A percentile compares a stretch with the other conserved stretches of the same genome.
Evolutionary conservation across 2,797 vertebrate genomes (phyloP).

Genomic region (Rhynchonycteris naso): DNA sequence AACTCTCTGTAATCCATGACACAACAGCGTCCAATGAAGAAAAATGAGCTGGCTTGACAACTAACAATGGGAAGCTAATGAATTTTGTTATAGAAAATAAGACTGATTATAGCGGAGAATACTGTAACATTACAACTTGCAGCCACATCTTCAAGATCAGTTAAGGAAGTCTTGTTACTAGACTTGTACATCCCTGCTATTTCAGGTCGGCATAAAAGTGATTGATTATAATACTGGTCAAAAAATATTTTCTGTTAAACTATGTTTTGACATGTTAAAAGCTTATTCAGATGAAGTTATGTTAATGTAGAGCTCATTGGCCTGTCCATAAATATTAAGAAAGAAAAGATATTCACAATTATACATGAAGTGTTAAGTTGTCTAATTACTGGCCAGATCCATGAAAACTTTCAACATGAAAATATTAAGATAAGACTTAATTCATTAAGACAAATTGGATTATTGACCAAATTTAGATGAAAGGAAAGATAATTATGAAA

Average conservation of each 20-base stretch:
- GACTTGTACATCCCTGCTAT: not conserved
- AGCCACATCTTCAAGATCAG: not conserved
- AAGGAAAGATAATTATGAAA: constrained; percentile 26
- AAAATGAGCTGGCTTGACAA: not conserved
- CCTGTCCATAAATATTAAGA: constrained; percentile 1
- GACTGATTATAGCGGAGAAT: not conserved
- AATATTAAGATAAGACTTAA: constrained; percentile 49
- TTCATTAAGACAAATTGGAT: constrained; percentile 6
- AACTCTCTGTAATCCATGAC: not conserved
- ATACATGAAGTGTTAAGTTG: not conserved
- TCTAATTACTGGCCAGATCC: not conserved
- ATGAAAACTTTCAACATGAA: constrained; percentile 23
- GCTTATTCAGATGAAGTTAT: not conserved
- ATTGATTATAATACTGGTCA: not conserved
- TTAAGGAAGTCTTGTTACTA: not conserved
- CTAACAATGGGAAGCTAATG: not conserved
- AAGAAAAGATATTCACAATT: not conserved
- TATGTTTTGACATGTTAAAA: constrained; percentile 8
- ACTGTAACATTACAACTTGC: not conserved
- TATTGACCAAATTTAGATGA: constrained; percentile 9
- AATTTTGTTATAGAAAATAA: not conserved
- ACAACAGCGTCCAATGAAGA: not conserved
- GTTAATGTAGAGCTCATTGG: not conserved
- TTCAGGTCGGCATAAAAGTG: not conserved
- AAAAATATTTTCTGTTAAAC: constrained; percentile 2